Conservation (phyloP, 2,888 invertebrate species). For the Epinotia bilunana region DNA sequence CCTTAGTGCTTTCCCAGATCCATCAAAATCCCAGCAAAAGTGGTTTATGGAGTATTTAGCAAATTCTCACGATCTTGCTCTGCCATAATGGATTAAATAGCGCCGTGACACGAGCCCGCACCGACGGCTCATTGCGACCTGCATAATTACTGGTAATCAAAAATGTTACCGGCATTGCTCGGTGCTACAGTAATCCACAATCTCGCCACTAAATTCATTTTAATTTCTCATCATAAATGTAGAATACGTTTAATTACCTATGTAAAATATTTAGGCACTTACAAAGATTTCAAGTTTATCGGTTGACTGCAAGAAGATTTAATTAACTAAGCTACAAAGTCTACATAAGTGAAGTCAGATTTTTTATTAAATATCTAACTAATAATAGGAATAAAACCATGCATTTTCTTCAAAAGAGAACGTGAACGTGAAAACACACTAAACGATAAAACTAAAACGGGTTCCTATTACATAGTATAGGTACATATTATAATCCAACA, state of each 20-base stretch:
- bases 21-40: conserved; percentile 4
- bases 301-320: neutral
- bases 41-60: conserved; percentile 26
- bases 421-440: no score
- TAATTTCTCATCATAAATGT: neutral
- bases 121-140: conserved; percentile 21
- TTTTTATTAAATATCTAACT: no score
- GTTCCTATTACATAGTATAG: neutral
- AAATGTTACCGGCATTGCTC: conserved; percentile 27
- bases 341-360: no score
- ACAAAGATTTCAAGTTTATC: neutral
- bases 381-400: neutral
- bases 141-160: conserved; percentile 34
- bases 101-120: conserved; percentile 27
- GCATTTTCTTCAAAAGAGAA: neutral
- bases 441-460: neutral
- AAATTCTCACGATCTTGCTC: conserved; percentile 37
- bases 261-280: no score
- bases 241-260: neutral
- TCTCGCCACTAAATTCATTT: conserved; percentile 2
- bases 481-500: conserved; percentile 12
- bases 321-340: neutral
- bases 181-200: conserved; percentile 2
- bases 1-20: conserved; percentile 8
- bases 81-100: conserved; percentile 40